Evolutionary conservation across 2,797 vertebrate genomes (phyloP), one percentile per base, ranked within the genome.

Genomic region (Siniperca scherzeri): DNA sequence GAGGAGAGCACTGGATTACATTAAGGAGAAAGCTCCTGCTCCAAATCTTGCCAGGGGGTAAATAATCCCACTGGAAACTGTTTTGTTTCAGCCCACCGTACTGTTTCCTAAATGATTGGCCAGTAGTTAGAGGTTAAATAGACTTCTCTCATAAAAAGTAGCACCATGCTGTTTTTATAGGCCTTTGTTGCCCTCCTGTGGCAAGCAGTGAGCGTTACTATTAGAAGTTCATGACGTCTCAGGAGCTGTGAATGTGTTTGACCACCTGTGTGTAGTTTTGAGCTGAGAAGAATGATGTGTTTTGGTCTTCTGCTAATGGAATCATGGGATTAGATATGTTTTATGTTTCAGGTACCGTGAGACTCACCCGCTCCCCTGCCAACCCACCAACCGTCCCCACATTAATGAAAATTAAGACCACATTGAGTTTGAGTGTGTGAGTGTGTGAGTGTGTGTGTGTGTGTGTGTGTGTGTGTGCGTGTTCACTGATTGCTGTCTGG

Each of bases 401-500:
- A 80, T 90, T 91, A 92, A 93, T 92, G 93, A 90, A 95, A 94
- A 95, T 95, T 86, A 95, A 90, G 92, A 93, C 91, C 95, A 95
- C 78, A 95, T 94, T 94, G 89, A 74, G 84, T 83, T 65, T 83
- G 70, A 76, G 66, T 76, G 80, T 70, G 60, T 65, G 40, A 42
- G 84, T 75, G 52, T 73, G 76, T 65, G 74, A 70, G 76, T 65
- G 66, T 76, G 80, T 70, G 60, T 65, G 40, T 10, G 84, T 75
- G 52, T 70, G 62, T 77, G 78, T 83, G 86, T 68, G 64, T 70
- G 74, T 79, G 69, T 73, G 80, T 70, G 74, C 70, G 76, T 65
- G 64, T 88, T 88, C 88, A 71, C 94, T 96, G 93, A 96, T 95
- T 95, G 93, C 94, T 94, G 91, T 91, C 94, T 95, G 94, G 94